Evolutionary conservation across 2,888 invertebrate species (phyloP).

Genomic region (Strigamia transsilvanica): DNA sequence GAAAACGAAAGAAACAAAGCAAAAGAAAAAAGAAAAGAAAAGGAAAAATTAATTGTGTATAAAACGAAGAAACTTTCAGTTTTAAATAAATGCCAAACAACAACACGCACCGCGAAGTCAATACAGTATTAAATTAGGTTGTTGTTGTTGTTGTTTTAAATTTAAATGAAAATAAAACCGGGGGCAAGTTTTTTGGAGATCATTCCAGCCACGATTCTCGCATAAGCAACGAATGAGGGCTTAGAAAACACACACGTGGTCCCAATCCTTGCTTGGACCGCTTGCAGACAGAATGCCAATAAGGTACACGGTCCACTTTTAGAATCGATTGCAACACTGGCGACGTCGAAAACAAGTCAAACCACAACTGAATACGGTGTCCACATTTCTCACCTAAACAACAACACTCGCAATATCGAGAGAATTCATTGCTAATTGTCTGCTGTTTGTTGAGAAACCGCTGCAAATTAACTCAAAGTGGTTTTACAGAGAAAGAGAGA

Average conservation of each 20-base stretch:
- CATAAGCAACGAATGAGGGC: conserved; percentile 40
- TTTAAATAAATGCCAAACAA: not conserved
- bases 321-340: conserved; percentile 22
- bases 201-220: conserved; percentile 24
- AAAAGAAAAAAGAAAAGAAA: not conserved
- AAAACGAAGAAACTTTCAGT: too few species aligned
- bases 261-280: conserved; percentile 26
- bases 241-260: conserved; percentile 31
- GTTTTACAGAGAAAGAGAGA: not conserved
- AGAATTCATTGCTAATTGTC: conserved; percentile 49
- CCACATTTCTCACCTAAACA: conserved; percentile 37
- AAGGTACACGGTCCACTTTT: not conserved
- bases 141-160: not conserved
- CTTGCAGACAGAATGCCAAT: conserved; percentile 10
- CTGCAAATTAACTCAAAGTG: conserved; percentile 31
- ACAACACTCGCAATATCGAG: conserved; percentile 33
- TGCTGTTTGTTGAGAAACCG: conserved; percentile 29
- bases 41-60: not conserved
- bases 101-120: not conserved
- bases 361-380: conserved; percentile 27
- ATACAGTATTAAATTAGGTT: not conserved
- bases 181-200: not conserved
- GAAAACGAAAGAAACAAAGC: not conserved
- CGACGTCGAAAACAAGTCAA: conserved; percentile 29
- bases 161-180: not conserved